These are phyloP conservation scores for Sesamia nonagrioides DNA, from an alignment of 1,140 invertebrate species.

Conservation along the genomic window DNA sequence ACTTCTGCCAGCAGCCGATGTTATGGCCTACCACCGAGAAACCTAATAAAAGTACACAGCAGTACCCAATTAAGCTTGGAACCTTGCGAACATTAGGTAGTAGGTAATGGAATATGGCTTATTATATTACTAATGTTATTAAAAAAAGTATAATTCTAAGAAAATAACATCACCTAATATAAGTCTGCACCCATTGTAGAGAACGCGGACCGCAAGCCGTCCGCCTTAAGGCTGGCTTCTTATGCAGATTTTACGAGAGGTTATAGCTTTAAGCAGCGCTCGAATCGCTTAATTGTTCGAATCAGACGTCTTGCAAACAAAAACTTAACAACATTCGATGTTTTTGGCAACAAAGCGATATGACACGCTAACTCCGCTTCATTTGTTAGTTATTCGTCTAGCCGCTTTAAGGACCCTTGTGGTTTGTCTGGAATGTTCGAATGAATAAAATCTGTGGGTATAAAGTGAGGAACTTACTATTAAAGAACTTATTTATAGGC, in stretches of 20 bases:
- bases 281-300: slow-evolving; percentile 72
- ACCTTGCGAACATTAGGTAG: too few species aligned
- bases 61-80: too few species aligned
- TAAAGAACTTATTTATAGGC: neutral
- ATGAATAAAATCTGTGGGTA: neutral
- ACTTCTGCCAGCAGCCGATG: too few species aligned
- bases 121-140: too few species aligned
- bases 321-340: slow-evolving; percentile 54
- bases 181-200: slow-evolving; percentile 58
- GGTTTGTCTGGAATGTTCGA: slow-evolving; percentile 4
- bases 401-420: slow-evolving; percentile 25
- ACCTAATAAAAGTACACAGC: too few species aligned
- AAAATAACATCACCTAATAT: neutral
- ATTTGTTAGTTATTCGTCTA: slow-evolving; percentile 44
- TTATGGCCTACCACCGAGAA: too few species aligned
- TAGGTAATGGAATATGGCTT: too few species aligned
- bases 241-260: slow-evolving; percentile 80
- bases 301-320: slow-evolving; percentile 64
- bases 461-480: neutral
- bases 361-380: slow-evolving; percentile 33
- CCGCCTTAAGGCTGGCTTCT: slow-evolving; percentile 69
- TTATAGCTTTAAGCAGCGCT: slow-evolving; percentile 66
- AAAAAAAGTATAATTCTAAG: too few species aligned
- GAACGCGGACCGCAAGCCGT: slow-evolving; percentile 52
- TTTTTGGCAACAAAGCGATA: slow-evolving; percentile 50